Base-by-base conservation (phyloP, 2,113 vertebrate species). In the Trogon surrucura region DNA sequence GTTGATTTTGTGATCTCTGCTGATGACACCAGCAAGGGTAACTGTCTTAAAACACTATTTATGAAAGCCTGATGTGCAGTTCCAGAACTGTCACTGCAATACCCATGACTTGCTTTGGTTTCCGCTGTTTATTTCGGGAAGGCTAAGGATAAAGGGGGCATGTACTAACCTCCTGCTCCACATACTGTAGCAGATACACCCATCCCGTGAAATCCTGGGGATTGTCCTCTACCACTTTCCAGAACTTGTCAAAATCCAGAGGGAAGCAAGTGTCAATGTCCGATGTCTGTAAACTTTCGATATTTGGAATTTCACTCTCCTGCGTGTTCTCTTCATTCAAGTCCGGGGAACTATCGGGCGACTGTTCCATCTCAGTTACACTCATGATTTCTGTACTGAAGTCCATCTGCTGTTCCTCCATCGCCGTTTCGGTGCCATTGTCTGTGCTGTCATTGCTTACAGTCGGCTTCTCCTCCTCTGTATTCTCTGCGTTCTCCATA, bases 131-230 rank as follows among this genome's bases (percentile, higher is more conserved):
- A 18, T 32, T 54, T 67, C 5, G 5, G 32, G 38, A 8, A 92
- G 16, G 9, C 22, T 6, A 62, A 78, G 60, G 29, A 58, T 13
- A 13, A 34, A 25, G 56, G 27, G 89, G 50, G 21, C 41, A 69
- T 3, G 36, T 72, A 97, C 98, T 98, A 80, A 99, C 99, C 99
- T 99, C 99, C 97, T 99, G 99, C 96, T 99, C 99, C 30, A 99
- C 98, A 57, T 99, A 99, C 88, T 99, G 99, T 90, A 99, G 98
- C 18, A 99, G 97, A 96, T 99, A 99, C 8, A 99, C 99, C 99
- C 99, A 99, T 61, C 98, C 98, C 14, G 99, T 99, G 97, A 99
- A 99, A 97, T 99, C 99, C 87, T 99, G 99, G 32, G 99, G 98
- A 91, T 99, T 99, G n/a, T 98, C 99, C 90, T 99, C 98, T 47